These are phyloP conservation scores for Platycercus adscitus DNA, from an alignment of 2,113 vertebrate genomes.

Conservation along the genomic window DNA sequence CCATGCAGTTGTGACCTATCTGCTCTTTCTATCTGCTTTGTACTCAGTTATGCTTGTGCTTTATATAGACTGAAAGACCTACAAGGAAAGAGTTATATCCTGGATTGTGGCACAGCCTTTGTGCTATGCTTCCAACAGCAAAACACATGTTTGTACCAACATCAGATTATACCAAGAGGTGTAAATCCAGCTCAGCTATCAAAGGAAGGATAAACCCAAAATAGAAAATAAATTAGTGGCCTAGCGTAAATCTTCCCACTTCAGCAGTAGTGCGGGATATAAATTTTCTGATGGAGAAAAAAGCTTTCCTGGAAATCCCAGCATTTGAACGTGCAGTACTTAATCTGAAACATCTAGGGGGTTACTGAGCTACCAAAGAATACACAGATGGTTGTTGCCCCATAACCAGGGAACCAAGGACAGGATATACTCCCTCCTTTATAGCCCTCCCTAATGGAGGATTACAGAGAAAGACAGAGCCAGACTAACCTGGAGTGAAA, in stretches of 20 bases:
- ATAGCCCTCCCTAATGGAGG: not conserved
- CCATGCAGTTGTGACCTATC: not conserved
- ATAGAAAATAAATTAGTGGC: conserved; percentile 45
- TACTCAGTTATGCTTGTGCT: not conserved
- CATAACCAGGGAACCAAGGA: not conserved
- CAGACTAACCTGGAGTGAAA: not conserved
- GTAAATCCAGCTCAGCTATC: conserved; percentile 53
- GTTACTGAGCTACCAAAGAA: not conserved
- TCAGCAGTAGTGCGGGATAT: not conserved
- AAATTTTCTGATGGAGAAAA: conserved; percentile 1
- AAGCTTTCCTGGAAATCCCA: not conserved
- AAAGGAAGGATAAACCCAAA: conserved; percentile 43
- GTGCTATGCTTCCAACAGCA: not conserved
- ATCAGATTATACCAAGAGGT: conserved; percentile 40
- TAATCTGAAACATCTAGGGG: not conserved
- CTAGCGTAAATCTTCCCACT: not conserved
- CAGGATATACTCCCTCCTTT: not conserved
- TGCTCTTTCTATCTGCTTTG: conserved; percentile 22
- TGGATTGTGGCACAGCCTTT: not conserved
- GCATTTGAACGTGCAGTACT: not conserved
- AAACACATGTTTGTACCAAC: not conserved
- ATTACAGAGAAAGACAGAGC: not conserved
- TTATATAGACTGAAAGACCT: not conserved
- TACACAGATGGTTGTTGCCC: not conserved
- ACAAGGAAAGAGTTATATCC: not conserved